Conservation (phyloP, 64 coral and sea anemone genomes). For the Montipora foliosa region DNA sequence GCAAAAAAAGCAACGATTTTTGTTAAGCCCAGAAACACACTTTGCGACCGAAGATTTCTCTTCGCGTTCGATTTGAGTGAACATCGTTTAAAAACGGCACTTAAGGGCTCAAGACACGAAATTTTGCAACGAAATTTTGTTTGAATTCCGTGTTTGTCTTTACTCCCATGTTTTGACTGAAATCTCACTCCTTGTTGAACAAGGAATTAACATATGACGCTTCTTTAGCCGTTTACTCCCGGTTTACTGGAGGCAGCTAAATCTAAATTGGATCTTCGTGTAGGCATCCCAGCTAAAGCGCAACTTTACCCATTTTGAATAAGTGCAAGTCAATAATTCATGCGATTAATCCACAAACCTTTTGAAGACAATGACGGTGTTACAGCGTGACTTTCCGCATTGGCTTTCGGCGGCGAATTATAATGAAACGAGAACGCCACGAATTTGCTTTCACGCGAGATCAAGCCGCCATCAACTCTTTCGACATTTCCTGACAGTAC, state of each 20-base stretch:
- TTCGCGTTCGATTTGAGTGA: neutral
- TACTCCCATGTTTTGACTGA: constrained; percentile 16
- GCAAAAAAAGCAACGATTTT: constrained; percentile 43
- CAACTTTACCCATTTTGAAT: neutral
- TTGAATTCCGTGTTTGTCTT: constrained; percentile 39
- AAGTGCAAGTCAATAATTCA: constrained; percentile 20
- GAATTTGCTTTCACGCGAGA: neutral
- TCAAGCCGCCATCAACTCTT: constrained; percentile 19
- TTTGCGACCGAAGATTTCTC: constrained; percentile 2
- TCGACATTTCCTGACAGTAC: constrained; percentile 56
- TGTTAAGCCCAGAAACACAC: neutral
- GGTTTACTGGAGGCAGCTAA: too few species aligned
- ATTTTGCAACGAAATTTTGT: neutral
- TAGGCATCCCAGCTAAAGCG: constrained; percentile 5
- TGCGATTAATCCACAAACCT: constrained; percentile 5
- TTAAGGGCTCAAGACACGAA: neutral
- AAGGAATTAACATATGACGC: constrained; percentile 50
- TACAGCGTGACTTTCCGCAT: constrained; percentile 23
- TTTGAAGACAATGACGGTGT: constrained; percentile 1
- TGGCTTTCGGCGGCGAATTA: constrained; percentile 18
- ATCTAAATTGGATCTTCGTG: constrained; percentile 33
- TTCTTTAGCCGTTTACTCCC: constrained; percentile 28
- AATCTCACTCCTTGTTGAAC: constrained; percentile 41
- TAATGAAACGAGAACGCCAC: constrained; percentile 41
- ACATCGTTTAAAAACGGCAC: neutral